Evolutionary conservation across 2,888 invertebrate genomes (phyloP).

Genomic region (Helicoverpa assulta): DNA sequence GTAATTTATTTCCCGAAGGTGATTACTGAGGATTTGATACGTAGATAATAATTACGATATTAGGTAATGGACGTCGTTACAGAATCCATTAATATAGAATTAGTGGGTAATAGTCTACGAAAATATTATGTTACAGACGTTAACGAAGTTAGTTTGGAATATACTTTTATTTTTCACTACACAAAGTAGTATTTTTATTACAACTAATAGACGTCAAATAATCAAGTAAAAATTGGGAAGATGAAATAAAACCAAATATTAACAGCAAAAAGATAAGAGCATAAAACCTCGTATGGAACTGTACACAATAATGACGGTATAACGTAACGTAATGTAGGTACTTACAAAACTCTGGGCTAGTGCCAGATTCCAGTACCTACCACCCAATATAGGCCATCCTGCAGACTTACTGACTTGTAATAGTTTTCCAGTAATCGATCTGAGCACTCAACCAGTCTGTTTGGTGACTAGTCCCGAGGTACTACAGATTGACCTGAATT

Average conservation of each 20-base stretch:
- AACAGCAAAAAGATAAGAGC: background rate
- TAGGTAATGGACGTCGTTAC: background rate
- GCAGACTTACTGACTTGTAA: conserved; percentile 47
- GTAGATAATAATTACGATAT: conserved; percentile 2
- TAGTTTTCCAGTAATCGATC: conserved; percentile 55
- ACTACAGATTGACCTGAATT: conserved; percentile 4
- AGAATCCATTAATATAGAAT: conserved; percentile 1
- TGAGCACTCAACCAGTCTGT: conserved; percentile 38
- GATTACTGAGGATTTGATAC: background rate
- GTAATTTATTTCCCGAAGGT: background rate
- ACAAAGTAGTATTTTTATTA: too few species aligned
- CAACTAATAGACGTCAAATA: too few species aligned
- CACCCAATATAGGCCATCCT: conserved; percentile 43
- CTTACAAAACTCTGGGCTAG: conserved; percentile 38
- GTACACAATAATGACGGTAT: conserved; percentile 43
- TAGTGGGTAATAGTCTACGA: background rate
- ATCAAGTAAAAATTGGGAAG: too few species aligned
- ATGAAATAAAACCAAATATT: too few species aligned
- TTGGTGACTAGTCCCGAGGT: conserved; percentile 36
- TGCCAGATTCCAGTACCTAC: conserved; percentile 40
- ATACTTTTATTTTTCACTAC: too few species aligned
- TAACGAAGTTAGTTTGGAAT: background rate
- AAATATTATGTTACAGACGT: background rate
- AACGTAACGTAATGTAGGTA: conserved; percentile 42
- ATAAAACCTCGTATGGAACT: conserved; percentile 16